Percentiles rank a stretch among this genome's conserved stretches.
Evolutionary conservation across 2,113 vertebrate species (phyloP).

Genomic region (Scytalopus superciliaris): DNA sequence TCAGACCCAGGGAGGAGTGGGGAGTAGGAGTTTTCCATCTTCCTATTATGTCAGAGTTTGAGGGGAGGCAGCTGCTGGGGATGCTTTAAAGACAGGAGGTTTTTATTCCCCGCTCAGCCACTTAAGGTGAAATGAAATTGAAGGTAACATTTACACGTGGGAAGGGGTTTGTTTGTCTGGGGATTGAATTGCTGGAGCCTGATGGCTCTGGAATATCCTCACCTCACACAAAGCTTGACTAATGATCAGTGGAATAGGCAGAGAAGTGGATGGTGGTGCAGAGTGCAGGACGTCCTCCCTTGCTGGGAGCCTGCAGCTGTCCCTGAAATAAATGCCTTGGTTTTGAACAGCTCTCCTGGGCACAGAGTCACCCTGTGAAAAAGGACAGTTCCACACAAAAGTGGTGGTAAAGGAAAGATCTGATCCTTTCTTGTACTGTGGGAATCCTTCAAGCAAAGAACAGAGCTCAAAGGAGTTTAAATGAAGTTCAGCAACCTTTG

Average conservation of each 20-base stretch:
- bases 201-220: not conserved
- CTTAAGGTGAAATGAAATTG: conserved; percentile 29
- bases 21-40: conserved; percentile 44
- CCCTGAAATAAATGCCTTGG: not conserved
- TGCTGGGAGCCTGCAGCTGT: not conserved
- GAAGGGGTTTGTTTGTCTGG: not conserved
- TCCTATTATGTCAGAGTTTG: conserved; percentile 19
- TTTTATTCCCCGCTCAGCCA: not conserved
- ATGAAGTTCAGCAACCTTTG: conserved; percentile 2
- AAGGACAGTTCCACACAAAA: not conserved
- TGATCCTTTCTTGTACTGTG: not conserved
- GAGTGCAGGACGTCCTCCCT: not conserved
- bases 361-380: not conserved
- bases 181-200: not conserved
- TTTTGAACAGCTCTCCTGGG: not conserved
- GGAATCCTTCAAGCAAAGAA: not conserved
- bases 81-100: not conserved
- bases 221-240: not conserved
- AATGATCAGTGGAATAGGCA: no score
- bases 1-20: not conserved
- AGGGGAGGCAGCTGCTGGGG: conserved; percentile 47
- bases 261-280: not conserved
- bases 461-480: not conserved
- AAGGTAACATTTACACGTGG: not conserved
- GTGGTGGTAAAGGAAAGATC: not conserved